Conservation (phyloP, 2,797 vertebrate species). For the Hephaestus fuliginosus region DNA sequence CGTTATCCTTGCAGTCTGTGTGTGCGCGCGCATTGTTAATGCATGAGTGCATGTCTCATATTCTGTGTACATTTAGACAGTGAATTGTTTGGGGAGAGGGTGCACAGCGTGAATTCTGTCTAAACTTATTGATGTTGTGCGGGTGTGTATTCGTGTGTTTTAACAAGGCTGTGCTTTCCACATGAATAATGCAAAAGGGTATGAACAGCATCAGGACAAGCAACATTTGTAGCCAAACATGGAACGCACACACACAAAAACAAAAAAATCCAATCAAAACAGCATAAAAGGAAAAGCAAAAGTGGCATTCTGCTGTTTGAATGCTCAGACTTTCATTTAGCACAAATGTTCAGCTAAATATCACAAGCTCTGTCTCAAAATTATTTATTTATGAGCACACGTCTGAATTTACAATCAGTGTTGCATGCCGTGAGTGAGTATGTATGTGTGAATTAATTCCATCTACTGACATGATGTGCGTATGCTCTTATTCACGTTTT, state of each 20-base stretch:
- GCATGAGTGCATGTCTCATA: conserved; percentile 10
- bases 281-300: not conserved
- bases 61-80: conserved; percentile 8
- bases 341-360: conserved; percentile 13
- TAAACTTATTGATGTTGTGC: conserved; percentile 14
- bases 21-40: conserved; percentile 3
- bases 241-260: not conserved
- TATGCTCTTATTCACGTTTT: not conserved
- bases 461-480: not conserved
- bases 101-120: conserved; percentile 8
- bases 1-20: not conserved
- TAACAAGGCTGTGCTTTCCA: conserved; percentile 37
- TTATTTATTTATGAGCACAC: conserved; percentile 50
- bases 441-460: conserved; percentile 32
- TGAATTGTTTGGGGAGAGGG: conserved; percentile 2
- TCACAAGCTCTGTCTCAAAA: conserved; percentile 16
- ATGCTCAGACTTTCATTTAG: not conserved
- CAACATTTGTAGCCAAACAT: conserved; percentile 17
- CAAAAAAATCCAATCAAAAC: conserved; percentile 10
- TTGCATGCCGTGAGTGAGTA: not conserved
- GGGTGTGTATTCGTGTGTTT: conserved; percentile 22
- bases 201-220: conserved; percentile 23
- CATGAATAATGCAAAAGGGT: conserved; percentile 67
- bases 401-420: conserved; percentile 21
- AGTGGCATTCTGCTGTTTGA: conserved; percentile 5